Evolutionary conservation across 2,113 vertebrate species (phyloP).

Genomic region (Lagopus muta): DNA sequence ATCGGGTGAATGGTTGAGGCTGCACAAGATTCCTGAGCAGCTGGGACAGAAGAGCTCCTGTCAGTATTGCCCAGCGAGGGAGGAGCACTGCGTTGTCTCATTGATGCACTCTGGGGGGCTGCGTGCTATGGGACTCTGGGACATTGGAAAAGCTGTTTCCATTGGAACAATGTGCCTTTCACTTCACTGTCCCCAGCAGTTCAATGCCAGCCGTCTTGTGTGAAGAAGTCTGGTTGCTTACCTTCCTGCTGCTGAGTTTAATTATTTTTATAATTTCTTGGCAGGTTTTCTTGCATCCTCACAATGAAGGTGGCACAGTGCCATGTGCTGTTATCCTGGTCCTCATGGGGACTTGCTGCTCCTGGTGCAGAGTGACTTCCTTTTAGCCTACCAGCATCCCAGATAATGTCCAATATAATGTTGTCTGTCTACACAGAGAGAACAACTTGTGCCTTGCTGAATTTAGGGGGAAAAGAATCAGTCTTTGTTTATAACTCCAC

Average conservation of each 20-base stretch:
- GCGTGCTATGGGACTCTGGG: neutral
- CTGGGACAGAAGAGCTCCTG: neutral
- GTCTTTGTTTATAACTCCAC: neutral
- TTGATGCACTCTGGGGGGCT: neutral
- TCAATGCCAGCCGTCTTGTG: neutral
- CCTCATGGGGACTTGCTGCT: constrained; percentile 77
- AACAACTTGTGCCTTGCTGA: constrained; percentile 21
- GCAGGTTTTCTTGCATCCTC: constrained; percentile 83
- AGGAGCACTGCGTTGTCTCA: neutral
- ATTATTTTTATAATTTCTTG: neutral
- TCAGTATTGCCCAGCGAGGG: neutral
- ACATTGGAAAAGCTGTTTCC: neutral
- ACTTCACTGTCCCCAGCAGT: neutral
- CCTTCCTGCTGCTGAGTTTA: neutral
- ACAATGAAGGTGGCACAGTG: constrained; percentile 76
- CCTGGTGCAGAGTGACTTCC: constrained; percentile 85
- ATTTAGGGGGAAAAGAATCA: neutral
- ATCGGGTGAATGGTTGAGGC: neutral
- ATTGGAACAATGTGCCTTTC: neutral
- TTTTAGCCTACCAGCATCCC: constrained; percentile 80
- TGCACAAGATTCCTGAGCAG: neutral
- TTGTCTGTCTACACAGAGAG: neutral
- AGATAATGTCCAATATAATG: constrained; percentile 71
- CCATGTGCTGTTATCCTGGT: constrained; percentile 78
- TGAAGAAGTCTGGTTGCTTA: neutral